phyloP scores from a whole-genome alignment of 2,113 vertebrate species.

The Aspiorhynchus laticeps region DNA sequence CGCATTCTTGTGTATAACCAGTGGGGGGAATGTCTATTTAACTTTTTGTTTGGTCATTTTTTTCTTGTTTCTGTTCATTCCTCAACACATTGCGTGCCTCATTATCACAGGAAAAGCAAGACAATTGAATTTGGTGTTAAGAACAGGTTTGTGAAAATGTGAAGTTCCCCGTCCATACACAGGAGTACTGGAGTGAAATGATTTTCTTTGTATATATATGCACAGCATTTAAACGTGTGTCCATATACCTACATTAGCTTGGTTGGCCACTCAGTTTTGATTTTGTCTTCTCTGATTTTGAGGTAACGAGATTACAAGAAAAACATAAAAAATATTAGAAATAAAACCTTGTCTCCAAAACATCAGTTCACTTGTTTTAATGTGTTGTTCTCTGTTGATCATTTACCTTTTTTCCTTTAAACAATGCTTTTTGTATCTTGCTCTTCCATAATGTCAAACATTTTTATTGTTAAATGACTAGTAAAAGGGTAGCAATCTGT shows the following conservation, averaged over 20 bases:
- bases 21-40: neutral
- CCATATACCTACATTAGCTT: slow-evolving; percentile 31
- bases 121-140: neutral
- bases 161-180: slow-evolving; percentile 1
- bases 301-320: slow-evolving; percentile 35
- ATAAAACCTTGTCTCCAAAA: slow-evolving; percentile 52
- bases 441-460: neutral
- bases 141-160: neutral
- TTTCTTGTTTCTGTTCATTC: slow-evolving; percentile 25
- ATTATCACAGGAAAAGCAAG: neutral
- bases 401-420: neutral
- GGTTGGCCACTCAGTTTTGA: slow-evolving; percentile 25
- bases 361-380: slow-evolving; percentile 1
- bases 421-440: neutral
- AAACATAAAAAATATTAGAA: slow-evolving; percentile 26
- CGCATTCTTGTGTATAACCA: slow-evolving; percentile 27
- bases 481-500: neutral
- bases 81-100: slow-evolving; percentile 48
- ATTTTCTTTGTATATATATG: slow-evolving; percentile 38
- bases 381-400: neutral
- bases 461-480: neutral
- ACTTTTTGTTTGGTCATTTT: slow-evolving; percentile 15
- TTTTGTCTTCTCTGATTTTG: slow-evolving; percentile 39
- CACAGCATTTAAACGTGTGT: slow-evolving; percentile 35
- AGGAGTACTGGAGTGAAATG: neutral